A percentile compares a stretch with the other conserved stretches of the same genome.
Evolutionary conservation across 2,113 vertebrate species (phyloP).

Genomic region (Corvus hawaiiensis): DNA sequence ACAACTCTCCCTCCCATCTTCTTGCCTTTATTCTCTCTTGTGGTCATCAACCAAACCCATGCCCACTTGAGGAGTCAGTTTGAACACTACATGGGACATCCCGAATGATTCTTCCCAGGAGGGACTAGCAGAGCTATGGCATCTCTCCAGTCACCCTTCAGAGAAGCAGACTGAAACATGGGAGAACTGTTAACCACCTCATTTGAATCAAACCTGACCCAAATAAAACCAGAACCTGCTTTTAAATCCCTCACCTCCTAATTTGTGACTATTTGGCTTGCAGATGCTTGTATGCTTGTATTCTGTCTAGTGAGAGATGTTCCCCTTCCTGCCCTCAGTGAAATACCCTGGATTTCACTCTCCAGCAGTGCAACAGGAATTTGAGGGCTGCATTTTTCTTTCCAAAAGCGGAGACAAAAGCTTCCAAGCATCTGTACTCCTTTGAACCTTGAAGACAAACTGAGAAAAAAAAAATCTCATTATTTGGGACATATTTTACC

Average conservation of each 20-base stretch:
- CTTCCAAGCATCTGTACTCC: neutral
- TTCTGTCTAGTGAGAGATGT: neutral
- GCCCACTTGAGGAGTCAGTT: neutral
- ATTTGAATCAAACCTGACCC: neutral
- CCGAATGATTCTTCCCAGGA: neutral
- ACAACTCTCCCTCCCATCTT: neutral
- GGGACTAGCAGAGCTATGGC: neutral
- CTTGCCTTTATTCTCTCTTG: neutral
- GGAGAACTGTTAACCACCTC: neutral
- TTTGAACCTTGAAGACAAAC: conserved; percentile 8
- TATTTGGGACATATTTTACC: conserved; percentile 30
- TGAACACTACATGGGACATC: neutral
- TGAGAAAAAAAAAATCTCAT: conserved; percentile 10
- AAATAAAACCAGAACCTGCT: neutral
- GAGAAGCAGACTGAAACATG: neutral
- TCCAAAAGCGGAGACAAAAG: neutral
- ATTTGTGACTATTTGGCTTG: neutral
- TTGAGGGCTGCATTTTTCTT: neutral
- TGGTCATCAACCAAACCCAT: neutral
- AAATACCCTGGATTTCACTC: neutral
- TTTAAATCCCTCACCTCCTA: neutral
- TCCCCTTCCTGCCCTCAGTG: neutral
- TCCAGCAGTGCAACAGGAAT: neutral
- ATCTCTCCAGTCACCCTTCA: neutral
- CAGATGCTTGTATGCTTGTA: neutral